phyloP scores from a whole-genome alignment of 2,888 invertebrate genomes.

The Nephrotoma appendiculata region DNA sequence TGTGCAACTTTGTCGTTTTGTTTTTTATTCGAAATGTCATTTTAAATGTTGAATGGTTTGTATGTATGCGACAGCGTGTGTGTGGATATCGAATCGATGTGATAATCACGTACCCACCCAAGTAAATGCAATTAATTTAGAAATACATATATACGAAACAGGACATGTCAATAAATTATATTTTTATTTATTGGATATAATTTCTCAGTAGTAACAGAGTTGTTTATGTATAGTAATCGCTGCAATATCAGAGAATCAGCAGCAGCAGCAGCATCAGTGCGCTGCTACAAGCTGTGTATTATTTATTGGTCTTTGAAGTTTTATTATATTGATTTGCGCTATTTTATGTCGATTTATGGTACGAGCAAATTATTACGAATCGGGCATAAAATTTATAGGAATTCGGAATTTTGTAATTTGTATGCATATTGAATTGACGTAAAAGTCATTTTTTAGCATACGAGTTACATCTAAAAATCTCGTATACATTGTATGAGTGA shows the following conservation, averaged over 20 bases:
- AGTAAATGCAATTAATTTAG: neutral
- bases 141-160: neutral
- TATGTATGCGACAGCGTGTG: neutral
- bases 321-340: neutral
- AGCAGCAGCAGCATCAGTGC: neutral
- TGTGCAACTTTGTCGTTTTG: neutral
- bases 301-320: neutral
- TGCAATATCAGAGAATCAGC: neutral
- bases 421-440: neutral
- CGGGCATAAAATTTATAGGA: neutral
- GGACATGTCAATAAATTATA: neutral
- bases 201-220: neutral
- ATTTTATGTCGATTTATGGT: neutral
- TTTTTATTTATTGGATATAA: neutral
- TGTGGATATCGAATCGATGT: neutral
- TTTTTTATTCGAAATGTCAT: neutral
- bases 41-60: neutral
- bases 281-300: neutral
- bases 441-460: neutral
- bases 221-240: neutral
- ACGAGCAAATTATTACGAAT: neutral
- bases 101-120: neutral
- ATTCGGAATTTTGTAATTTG: neutral
- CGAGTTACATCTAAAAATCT: neutral
- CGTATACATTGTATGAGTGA: neutral